These are phyloP conservation scores for Todiramphus saurophagus DNA, from an alignment of 2,113 vertebrate genomes.

Conservation along the genomic window DNA sequence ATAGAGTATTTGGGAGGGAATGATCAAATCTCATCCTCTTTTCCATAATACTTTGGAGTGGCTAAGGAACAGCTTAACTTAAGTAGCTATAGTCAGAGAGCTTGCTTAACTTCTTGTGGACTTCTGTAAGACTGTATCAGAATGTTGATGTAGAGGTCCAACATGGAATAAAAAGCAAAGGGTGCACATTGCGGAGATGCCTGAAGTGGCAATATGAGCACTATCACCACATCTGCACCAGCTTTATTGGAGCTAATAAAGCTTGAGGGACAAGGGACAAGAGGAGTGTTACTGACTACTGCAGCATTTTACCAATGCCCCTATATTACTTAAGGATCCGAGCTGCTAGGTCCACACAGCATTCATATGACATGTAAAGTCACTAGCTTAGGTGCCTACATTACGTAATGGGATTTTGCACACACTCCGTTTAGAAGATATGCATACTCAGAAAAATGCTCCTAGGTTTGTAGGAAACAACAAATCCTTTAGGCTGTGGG, in stretches of 20 bases:
- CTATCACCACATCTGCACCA: background rate
- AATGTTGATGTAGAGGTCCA: background rate
- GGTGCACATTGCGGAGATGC: background rate
- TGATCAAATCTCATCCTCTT: background rate
- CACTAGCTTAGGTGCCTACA: background rate
- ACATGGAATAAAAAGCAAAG: background rate
- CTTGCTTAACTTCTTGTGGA: background rate
- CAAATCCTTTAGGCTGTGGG: background rate
- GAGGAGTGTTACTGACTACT: background rate
- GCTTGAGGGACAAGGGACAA: background rate
- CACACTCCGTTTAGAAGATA: background rate
- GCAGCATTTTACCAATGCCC: background rate
- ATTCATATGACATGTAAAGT: accelerated
- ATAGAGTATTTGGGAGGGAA: background rate
- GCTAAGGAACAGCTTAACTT: background rate
- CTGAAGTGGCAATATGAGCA: background rate
- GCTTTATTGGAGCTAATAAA: background rate
- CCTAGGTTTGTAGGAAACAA: background rate
- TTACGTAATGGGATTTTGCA: background rate
- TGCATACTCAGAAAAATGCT: background rate
- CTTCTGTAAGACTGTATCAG: accelerated
- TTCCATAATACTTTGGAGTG: background rate
- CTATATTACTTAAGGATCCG: background rate
- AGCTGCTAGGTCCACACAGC: background rate
- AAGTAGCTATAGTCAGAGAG: background rate